Evolutionary conservation across 2,113 vertebrate species (phyloP), one percentile per base, ranked within the genome.

Genomic region (Menura novaehollandiae): DNA sequence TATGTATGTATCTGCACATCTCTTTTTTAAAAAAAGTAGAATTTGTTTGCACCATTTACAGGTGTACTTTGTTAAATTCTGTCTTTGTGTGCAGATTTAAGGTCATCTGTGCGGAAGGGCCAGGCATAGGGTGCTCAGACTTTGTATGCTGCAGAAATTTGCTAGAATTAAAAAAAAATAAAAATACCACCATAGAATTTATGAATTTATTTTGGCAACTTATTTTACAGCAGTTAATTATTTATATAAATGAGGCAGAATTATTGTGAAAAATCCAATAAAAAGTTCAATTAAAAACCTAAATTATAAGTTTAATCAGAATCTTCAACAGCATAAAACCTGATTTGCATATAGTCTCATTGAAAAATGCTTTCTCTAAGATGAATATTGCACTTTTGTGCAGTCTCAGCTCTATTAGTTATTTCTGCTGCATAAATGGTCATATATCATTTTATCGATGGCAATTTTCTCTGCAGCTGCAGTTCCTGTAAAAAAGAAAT

Each of bases 271-370:
- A 97, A 97, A 90, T 63, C 68, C 73, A 96, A 97, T 97, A 73
- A 96, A 95, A 97, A 91, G 77, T 96, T 97, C 86, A 98, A 97
- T 97, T 98, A 97, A 97, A 96, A 85, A n/a, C 78, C 74, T 97
- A 95, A 97, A 97, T 96, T 97, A 96, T 85, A 97, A 62, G 75
- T 93, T 96, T 97, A 95, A 97, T 98, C 64, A 16, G 95, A 92
- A 82, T 88, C 96, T 96, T 94, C 91, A 96, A 69, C 13, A 47
- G 66, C 71, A 97, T 53, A 96, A 90, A 92, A 93, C 77, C 85
- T 94, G 30, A 97, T 98, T 96, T 97, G 86, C 96, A 97, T 98
- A 89, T 33, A 95, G 93, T 80, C 91, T 96, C 80, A 89, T 81
- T 96, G 94, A 97, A 95, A 97, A 98, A 96, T 95, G 59, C 69